A percentile compares a stretch with the other conserved stretches of the same genome.
Conservation (phyloP, 2,797 vertebrate species). For the Pangasius krempfi region DNA sequence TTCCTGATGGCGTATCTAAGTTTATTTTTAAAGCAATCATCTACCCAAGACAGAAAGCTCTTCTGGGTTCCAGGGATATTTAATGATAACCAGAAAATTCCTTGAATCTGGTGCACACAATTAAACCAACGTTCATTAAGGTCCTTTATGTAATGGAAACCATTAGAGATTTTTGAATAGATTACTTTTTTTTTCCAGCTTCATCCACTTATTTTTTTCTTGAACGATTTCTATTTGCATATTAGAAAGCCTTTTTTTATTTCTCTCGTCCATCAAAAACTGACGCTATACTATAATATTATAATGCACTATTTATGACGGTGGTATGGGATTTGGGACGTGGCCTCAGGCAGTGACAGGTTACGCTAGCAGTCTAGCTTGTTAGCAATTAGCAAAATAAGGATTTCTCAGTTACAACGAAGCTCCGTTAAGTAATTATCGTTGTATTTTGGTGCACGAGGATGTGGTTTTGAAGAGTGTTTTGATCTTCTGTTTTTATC, state of each 20-base stretch:
- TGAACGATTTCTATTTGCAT: neutral
- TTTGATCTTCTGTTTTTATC: neutral
- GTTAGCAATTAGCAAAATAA: neutral
- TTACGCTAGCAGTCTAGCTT: neutral
- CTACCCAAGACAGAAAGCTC: neutral
- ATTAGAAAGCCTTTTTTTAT: too few species aligned
- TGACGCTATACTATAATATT: neutral
- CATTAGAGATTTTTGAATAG: neutral
- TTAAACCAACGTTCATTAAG: neutral
- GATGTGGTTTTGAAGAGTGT: neutral
- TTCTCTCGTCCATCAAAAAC: neutral
- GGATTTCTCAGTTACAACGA: neutral
- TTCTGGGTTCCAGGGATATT: neutral
- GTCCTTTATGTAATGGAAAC: neutral
- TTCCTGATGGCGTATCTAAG: neutral
- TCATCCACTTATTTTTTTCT: neutral
- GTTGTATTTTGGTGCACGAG: neutral
- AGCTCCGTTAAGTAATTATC: neutral
- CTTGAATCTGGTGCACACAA: neutral
- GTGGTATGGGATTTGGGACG: neutral
- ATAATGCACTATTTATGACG: neutral
- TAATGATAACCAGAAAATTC: neutral
- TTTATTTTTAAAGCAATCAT: neutral
- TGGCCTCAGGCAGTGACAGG: neutral
- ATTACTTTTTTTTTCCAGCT: neutral